Conservation (phyloP, 2,797 vertebrate genomes). For the Myotis vivesi region DNA sequence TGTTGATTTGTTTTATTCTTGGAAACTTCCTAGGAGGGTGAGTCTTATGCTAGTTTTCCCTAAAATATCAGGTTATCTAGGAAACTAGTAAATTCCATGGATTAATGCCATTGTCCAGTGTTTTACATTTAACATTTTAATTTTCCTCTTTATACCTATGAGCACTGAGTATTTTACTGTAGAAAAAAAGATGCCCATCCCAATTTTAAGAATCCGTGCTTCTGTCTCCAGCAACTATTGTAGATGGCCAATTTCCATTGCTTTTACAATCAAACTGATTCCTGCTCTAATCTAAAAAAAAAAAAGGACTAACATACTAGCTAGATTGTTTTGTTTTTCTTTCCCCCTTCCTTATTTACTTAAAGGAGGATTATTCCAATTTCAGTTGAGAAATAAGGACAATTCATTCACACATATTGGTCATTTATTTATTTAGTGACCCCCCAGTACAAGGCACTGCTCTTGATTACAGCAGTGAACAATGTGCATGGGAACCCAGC, state of each 20-base stretch:
- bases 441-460: background rate
- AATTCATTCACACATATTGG: background rate
- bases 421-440: background rate
- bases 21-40: background rate
- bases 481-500: background rate
- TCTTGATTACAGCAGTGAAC: background rate
- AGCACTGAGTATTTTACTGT: background rate
- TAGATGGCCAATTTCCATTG: background rate
- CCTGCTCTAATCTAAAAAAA: background rate
- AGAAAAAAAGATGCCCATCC: background rate
- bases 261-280: background rate
- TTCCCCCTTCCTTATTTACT: background rate
- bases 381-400: background rate
- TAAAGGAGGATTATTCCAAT: background rate
- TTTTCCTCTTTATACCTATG: background rate
- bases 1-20: background rate
- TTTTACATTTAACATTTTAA: background rate
- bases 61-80: background rate
- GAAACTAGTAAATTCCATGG: background rate
- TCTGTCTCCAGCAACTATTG: background rate
- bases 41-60: background rate
- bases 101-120: background rate
- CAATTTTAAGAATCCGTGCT: background rate
- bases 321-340: background rate
- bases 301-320: background rate